Percentiles rank a stretch among this genome's conserved stretches.
These are phyloP conservation scores for Channallabes apus DNA, from an alignment of 2,797 vertebrate genomes.

Conservation along the genomic window DNA sequence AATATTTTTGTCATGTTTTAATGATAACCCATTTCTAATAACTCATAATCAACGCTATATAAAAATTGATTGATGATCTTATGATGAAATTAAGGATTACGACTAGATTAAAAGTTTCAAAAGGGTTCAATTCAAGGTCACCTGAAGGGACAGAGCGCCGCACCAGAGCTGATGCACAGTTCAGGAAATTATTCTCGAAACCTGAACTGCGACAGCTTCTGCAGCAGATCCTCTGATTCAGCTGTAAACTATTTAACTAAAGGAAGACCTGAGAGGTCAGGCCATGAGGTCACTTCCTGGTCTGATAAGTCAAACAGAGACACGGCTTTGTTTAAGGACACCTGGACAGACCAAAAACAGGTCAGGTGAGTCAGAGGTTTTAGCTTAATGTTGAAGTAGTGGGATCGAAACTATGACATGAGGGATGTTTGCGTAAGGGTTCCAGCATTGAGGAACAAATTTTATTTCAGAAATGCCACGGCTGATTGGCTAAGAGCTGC, in stretches of 20 bases:
- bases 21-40: neutral
- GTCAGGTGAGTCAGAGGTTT: neutral
- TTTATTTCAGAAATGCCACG: neutral
- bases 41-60: neutral
- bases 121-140: neutral
- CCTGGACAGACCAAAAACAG: neutral
- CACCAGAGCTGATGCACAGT: neutral
- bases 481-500: neutral
- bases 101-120: neutral
- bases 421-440: neutral
- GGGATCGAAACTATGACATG: neutral
- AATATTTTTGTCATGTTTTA: neutral
- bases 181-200: neutral
- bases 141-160: neutral
- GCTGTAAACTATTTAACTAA: neutral
- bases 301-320: neutral
- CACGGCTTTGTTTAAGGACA: neutral
- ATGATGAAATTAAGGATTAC: neutral
- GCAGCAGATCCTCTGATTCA: neutral
- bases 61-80: neutral
- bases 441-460: neutral
- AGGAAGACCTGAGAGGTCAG: slow-evolving; percentile 6
- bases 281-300: neutral
- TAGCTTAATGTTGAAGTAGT: neutral
- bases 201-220: neutral